Base-by-base conservation (phyloP, 2,888 invertebrate genomes). In the Pristionchus exspectatus region DNA sequence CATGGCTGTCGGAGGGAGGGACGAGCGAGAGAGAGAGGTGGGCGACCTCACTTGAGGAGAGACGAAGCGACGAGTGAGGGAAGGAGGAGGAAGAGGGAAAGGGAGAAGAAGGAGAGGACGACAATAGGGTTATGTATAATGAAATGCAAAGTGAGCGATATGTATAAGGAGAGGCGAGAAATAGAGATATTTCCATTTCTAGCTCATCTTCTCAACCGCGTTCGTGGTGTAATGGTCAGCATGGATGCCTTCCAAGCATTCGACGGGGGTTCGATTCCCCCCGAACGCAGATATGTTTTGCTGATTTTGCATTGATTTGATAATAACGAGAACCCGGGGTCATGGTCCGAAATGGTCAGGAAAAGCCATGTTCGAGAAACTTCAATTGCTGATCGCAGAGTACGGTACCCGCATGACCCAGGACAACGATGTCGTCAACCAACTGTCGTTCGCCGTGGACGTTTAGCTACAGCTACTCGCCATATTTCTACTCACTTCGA, bases 211-310 rank as follows among this genome's bases (percentile, higher is more conserved):
- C 30, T 81, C 50, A 81, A 9, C 90, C 88, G 90, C 90, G 90
- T 90, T 89, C 90, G 90, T 91, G 91, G 91, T 91, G 91, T 91
- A 91, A 89, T 90, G 91, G 91, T 91, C 86, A 91, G 91, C 91
- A 91, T 91, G 90, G 91, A 91, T 91, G 91, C 91, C 91, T 91
- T 91, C 91, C 91, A 91, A 91, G 91, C 91, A 91, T 91, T 91
- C 84, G 84, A 84, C 84, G 84, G 84, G 90, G 90, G 90, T 90
- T 90, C 90, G 90, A 90, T 90, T 90, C 90, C 90, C 90, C 90
- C 90, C 90, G 90, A 87, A 90, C 90, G 89, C 90, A 90, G 83
- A 89, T 85, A 87, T 21, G 27, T 72, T 72, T 72, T 72, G 72
- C 27, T 18, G 9, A 63, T 63, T 63, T 14, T 59, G 59, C 14